phyloP scores from a whole-genome alignment of 1,140 invertebrate genomes.

The Musca vetustissima region DNA sequence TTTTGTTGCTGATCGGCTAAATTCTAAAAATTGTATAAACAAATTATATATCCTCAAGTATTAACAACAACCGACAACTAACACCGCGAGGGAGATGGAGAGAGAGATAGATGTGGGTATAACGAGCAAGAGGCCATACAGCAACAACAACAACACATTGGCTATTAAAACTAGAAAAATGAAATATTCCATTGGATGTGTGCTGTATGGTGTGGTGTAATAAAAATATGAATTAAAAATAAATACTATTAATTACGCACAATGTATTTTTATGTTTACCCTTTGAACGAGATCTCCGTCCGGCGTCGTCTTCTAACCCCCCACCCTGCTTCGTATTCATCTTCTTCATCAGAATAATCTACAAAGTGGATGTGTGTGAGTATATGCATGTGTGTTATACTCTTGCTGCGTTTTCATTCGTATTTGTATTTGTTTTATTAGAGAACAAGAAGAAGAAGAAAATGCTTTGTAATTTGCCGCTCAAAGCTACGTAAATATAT shows the following conservation, averaged over 20 bases:
- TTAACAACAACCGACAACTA: neutral
- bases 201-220: neutral
- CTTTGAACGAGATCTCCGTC: neutral
- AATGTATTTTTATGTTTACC: neutral
- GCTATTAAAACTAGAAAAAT: constrained; percentile 11
- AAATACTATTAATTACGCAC: constrained; percentile 29
- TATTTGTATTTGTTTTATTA: too few species aligned
- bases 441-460: too few species aligned
- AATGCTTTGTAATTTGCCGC: too few species aligned
- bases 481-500: too few species aligned
- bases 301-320: neutral
- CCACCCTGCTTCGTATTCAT: neutral
- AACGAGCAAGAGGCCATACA: neutral
- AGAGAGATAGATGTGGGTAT: too few species aligned
- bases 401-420: too few species aligned
- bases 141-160: neutral
- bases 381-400: too few species aligned
- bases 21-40: constrained; percentile 15
- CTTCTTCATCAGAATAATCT: neutral
- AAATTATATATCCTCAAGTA: constrained; percentile 12
- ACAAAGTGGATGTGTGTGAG: too few species aligned
- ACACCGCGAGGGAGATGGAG: neutral
- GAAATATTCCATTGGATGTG: neutral
- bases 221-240: constrained; percentile 29
- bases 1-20: neutral